Conservation (phyloP, 2,888 invertebrate genomes). For the Ceramica pisi region DNA sequence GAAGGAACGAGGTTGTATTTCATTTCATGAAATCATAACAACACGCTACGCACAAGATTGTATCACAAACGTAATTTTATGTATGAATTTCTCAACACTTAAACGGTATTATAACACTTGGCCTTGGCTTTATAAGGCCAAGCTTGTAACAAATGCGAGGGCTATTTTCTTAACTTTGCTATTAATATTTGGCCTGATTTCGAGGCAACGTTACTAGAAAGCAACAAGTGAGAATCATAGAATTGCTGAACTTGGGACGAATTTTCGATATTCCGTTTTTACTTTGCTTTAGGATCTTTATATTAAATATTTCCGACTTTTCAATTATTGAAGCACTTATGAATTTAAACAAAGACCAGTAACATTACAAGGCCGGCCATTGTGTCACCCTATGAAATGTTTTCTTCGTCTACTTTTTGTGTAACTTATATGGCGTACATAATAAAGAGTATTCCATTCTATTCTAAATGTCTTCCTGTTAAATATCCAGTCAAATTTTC, state of each 20-base stretch:
- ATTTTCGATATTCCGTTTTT: conserved; percentile 18
- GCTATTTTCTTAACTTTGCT: conserved; percentile 34
- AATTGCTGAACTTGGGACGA: conserved; percentile 14
- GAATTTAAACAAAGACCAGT: no score
- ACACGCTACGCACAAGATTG: conserved; percentile 18
- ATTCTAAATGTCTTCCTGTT: not conserved
- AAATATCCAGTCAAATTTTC: not conserved
- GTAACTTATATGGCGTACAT: no score
- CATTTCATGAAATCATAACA: conserved; percentile 10
- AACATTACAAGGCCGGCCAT: no score
- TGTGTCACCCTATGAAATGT: no score
- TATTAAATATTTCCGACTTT: not conserved
- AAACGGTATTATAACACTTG: conserved; percentile 31
- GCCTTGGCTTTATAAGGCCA: conserved; percentile 32
- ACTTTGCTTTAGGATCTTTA: not conserved
- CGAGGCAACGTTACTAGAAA: conserved; percentile 4
- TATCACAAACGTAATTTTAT: conserved; percentile 45
- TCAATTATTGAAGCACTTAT: not conserved
- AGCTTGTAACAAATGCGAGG: conserved; percentile 45
- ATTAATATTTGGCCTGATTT: conserved; percentile 45
- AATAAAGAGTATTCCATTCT: not conserved
- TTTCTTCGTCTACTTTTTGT: no score
- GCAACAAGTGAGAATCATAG: conserved; percentile 48
- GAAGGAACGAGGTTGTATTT: not conserved
- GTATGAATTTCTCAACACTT: conserved; percentile 30